Base-by-base conservation (phyloP, 2,888 invertebrate species). In the Ectropis crepuscularia region DNA sequence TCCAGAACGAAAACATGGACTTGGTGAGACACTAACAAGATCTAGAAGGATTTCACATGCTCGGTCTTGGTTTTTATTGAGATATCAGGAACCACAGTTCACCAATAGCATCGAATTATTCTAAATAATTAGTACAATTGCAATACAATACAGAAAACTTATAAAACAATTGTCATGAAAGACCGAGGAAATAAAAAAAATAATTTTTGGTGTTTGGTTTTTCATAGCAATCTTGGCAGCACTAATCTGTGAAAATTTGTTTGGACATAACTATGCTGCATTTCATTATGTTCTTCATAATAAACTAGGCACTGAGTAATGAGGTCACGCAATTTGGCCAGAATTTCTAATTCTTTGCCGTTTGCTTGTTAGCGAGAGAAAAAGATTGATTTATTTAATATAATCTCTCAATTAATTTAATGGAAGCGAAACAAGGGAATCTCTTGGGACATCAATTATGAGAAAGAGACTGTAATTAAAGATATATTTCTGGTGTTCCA, bases 301-400 rank as follows among this genome's bases (percentile, higher is more conserved):
- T 50, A 59, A 59, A 58, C 58, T 63, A 59, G 50, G 63, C 37
- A 50, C 39, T 54, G 36, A 59, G 12, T 58, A 63, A 50, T 50
- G 54, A 59, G 59, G 59, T 59, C 63, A 59, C 63, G 59, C 16
- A 54, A 54, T 11, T 16, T 58, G 63, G 6, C 58, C 63, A 54
- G 41, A 63, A 59, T 63, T 63, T 58, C 53, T 58, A 58, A 54
- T 54, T 63, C 37, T 45, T 58, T 39, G 38, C 43, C 38, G 11
- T 60, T 55, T 45, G 54, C 63, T 58, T 63, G 58, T 63, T 61
- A 57, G 38, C 46, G 38, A 47, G 39, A 60, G 45, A 37, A 55
- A 63, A 45, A 55, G 12, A 54, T 59, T 59, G 46, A 42, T 54
- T 54, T 59, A 54, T 58, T 36, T 48, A 49, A 53, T 45, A 49